A percentile compares a stretch with the other conserved stretches of the same genome.
phyloP scores from a whole-genome alignment of 53 echinoderm and acorn worm genomes.

The Crossaster papposus region DNA sequence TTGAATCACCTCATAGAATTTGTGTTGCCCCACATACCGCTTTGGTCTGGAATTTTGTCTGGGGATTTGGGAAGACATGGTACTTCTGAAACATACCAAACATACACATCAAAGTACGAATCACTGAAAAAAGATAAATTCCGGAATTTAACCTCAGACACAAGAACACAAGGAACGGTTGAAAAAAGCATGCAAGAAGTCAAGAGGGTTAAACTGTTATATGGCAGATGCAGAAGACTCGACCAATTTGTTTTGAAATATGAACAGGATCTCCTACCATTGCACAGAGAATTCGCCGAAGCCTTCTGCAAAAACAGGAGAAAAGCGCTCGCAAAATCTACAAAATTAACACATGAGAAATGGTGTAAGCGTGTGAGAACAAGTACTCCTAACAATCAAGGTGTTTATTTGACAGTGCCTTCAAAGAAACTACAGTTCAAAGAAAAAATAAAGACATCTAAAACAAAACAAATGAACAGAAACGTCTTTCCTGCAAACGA shows the following conservation, averaged over 20 bases:
- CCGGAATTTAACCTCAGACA: constrained; percentile 11
- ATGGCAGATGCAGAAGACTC: not conserved
- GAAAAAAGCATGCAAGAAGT: constrained; percentile 40
- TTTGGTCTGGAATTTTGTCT: not conserved
- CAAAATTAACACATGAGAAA: not conserved
- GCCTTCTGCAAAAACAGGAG: constrained; percentile 7
- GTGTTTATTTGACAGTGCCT: not conserved
- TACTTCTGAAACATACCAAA: not conserved
- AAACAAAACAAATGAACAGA: not conserved
- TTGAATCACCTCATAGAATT: constrained; percentile 9
- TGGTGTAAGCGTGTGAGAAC: not conserved
- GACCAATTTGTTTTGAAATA: not conserved
- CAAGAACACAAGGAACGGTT: constrained; percentile 3
- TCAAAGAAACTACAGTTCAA: not conserved
- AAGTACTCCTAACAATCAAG: not conserved
- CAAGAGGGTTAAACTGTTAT: not conserved
- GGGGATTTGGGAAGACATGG: constrained; percentile 15
- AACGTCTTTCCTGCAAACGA: not conserved
- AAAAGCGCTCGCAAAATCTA: not conserved
- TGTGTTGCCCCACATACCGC: not conserved
- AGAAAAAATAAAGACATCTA: too few species aligned
- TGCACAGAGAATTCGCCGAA: constrained; percentile 13
- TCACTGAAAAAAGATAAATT: not conserved
- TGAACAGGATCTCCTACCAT: constrained; percentile 6
- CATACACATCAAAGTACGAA: not conserved